Evolutionary conservation across 2,888 invertebrate species (phyloP).

Genomic region (Eupeodes luniger): DNA sequence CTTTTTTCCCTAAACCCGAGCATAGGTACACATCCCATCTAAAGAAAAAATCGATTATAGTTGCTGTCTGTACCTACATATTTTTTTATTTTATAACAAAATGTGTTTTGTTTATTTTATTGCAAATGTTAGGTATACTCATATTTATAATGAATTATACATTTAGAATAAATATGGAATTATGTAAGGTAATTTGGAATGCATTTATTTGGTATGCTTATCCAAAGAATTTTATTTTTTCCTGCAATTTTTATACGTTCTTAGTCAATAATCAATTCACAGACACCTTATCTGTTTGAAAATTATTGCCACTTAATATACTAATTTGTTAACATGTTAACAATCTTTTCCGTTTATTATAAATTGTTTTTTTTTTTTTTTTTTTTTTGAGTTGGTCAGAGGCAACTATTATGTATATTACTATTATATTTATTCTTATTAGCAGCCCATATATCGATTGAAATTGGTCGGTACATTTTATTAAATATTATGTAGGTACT

Average conservation of each 20-base stretch:
- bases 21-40: conserved; percentile 3
- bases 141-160: neutral
- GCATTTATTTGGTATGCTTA: neutral
- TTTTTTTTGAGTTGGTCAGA: neutral
- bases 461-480: no score
- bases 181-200: conserved; percentile 14
- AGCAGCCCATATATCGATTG: no score
- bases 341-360: neutral
- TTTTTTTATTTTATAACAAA: conserved; percentile 36
- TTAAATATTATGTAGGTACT: no score
- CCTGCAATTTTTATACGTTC: neutral
- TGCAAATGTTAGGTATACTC: neutral
- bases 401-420: no score
- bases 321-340: neutral
- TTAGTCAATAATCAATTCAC: neutral
- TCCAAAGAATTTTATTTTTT: neutral
- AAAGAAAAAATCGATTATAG: conserved; percentile 63
- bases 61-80: conserved; percentile 53
- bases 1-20: neutral
- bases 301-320: neutral
- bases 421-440: no score
- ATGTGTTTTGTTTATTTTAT: conserved; percentile 1
- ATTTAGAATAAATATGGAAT: neutral
- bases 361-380: neutral
- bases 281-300: neutral